Evolutionary conservation across 2,888 invertebrate genomes (phyloP).

Genomic region (Brenthis daphne): DNA sequence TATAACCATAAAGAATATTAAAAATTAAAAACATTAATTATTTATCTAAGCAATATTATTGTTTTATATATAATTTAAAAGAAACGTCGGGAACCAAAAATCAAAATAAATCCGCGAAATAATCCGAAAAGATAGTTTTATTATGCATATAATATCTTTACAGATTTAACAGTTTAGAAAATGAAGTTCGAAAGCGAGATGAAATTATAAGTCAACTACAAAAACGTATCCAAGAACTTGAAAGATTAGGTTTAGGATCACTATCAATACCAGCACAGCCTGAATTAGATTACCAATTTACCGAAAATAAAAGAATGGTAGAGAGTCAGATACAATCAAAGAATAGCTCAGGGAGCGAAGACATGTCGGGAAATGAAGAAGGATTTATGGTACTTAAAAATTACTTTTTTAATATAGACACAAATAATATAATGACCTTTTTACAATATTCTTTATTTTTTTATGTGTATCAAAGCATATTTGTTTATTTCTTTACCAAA

Average conservation of each 20-base stretch:
- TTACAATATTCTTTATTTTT: background rate
- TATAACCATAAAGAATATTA: too few species aligned
- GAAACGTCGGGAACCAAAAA: too few species aligned
- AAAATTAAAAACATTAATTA: too few species aligned
- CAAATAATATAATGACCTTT: too few species aligned
- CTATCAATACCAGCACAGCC: slow-evolving; percentile 26
- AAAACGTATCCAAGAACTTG: slow-evolving; percentile 86
- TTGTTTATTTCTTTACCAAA: too few species aligned
- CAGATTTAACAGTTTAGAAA: slow-evolving; percentile 88
- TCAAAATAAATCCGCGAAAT: too few species aligned
- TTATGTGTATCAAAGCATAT: background rate
- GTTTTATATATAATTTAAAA: too few species aligned
- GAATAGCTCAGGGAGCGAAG: slow-evolving; percentile 76
- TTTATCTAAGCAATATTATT: too few species aligned
- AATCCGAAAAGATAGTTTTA: too few species aligned
- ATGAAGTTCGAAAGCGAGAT: slow-evolving; percentile 90
- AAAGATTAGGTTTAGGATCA: slow-evolving; percentile 65
- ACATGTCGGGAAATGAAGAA: slow-evolving; percentile 69
- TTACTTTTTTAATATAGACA: slow-evolving; percentile 6
- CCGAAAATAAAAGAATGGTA: slow-evolving; percentile 37
- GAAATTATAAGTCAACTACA: slow-evolving; percentile 91
- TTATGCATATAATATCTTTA: slow-evolving; percentile 37
- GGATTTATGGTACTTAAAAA: slow-evolving; percentile 70
- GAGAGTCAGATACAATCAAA: slow-evolving; percentile 50
- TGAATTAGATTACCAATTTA: slow-evolving; percentile 26